A percentile compares a stretch with the other conserved stretches of the same genome.
Evolutionary conservation across 2,113 vertebrate species (phyloP).

Genomic region (Callipepla californica): DNA sequence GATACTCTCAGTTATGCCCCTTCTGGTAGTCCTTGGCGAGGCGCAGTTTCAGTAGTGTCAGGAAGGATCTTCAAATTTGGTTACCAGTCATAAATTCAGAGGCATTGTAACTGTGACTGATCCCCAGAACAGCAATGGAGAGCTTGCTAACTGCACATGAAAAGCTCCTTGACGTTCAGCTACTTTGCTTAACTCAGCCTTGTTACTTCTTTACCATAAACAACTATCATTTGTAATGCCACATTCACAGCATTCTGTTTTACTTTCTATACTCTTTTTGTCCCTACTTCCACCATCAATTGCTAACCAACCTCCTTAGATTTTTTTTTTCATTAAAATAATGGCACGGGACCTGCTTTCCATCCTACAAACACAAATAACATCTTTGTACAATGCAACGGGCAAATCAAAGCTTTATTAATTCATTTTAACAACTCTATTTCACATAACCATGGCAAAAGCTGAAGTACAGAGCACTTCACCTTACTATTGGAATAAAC

Average conservation of each 20-base stretch:
- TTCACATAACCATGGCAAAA: background rate
- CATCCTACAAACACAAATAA: background rate
- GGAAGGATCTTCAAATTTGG: background rate
- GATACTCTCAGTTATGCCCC: background rate
- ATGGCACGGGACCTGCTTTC: background rate
- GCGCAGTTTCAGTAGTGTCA: background rate
- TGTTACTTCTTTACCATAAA: background rate
- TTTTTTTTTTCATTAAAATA: background rate
- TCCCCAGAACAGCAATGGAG: background rate
- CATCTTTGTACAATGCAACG: background rate
- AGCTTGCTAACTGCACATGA: background rate
- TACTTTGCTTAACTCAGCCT: background rate
- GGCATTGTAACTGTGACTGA: background rate
- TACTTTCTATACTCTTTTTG: background rate
- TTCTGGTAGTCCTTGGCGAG: background rate
- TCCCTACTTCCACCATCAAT: background rate
- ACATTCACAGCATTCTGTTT: background rate
- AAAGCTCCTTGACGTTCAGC: background rate
- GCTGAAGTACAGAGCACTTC: conserved; percentile 5
- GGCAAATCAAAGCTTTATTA: background rate
- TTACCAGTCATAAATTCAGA: background rate
- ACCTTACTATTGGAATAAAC: conserved; percentile 41
- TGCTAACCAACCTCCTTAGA: background rate
- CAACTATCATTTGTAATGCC: background rate
- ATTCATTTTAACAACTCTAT: background rate